Conservation (phyloP, 2,113 vertebrate species). For the Delphinus delphis region DNA sequence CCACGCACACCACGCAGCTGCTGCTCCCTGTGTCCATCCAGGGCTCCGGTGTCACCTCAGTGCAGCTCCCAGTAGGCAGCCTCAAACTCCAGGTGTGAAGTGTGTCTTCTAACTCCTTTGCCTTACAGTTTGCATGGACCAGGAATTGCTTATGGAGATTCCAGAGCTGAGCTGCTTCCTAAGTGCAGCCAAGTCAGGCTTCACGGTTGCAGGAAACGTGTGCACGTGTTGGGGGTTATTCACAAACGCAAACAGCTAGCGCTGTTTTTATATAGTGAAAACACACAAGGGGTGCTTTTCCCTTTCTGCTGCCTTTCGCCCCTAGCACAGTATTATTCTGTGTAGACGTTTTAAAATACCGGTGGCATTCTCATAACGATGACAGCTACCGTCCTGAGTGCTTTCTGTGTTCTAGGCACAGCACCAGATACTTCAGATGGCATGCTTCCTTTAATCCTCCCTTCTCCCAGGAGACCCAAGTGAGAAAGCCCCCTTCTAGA, state of each 20-base stretch:
- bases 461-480: background rate
- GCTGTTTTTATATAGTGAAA: background rate
- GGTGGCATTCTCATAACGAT: rapidly evolving
- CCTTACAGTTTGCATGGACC: background rate
- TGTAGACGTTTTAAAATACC: background rate
- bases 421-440: background rate
- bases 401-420: background rate
- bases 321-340: background rate
- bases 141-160: too few relatives aligned
- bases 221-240: background rate
- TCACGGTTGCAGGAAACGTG: background rate
- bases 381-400: background rate
- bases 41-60: constrained; percentile 82
- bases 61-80: constrained; percentile 87
- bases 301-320: background rate
- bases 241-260: background rate
- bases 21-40: constrained; percentile 91
- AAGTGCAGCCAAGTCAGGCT: too few relatives aligned
- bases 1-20: constrained; percentile 88
- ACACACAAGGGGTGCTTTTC: background rate
- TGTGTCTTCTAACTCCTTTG: background rate
- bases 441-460: background rate
- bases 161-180: background rate
- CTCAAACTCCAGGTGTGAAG: constrained; percentile 88
- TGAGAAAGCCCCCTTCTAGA: background rate